Base-by-base conservation (phyloP, 2,113 vertebrate genomes). In the Channa maculata region DNA sequence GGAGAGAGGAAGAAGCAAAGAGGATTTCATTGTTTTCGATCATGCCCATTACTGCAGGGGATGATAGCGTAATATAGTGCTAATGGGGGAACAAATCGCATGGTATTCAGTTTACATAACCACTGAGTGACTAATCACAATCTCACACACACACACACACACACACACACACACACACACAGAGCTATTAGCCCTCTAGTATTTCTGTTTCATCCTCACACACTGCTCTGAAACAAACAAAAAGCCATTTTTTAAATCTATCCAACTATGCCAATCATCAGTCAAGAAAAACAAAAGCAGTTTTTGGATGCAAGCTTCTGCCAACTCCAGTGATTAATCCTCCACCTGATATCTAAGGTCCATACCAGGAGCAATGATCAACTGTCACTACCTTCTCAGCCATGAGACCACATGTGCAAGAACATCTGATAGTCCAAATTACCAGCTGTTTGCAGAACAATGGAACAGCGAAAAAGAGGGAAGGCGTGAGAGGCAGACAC, bases 21-120 rank as follows among this genome's bases (percentile, higher is more conserved):
- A 86, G 52, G 80, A 61, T 58, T 62, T 82, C 65, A 72, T 68
- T 89, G 77, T 84, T 79, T 77, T 75, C 34, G 6, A 69, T 80
- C 60, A 41, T 74, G 48, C 71, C 67, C 70, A 80, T 84, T 83
- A 90, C 78, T 82, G 79, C 88, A 88, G 64, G 83, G 84, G 86
- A 89, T 87, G 89, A 91, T 86, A 89, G 75, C 70, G 80, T 87
- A 90, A 91, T 86, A 84, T 80, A 79, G 84, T 77, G 63, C 76
- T 90, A 92, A 92, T 92, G 68, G 84, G 82, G 68, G 83, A 89
- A 92, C 89, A 92, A 88, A 93, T 88, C 24, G 75, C 58, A 77
- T 77, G 71, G 74, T 70, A 79, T 83, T 89, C 76, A 59, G 75
- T 82, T 92, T 89, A 89, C 86, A 91, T 86, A 91, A 92, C 90